These are phyloP conservation scores for Torymus texanus DNA, from an alignment of 2,888 invertebrate species.

Conservation along the genomic window DNA sequence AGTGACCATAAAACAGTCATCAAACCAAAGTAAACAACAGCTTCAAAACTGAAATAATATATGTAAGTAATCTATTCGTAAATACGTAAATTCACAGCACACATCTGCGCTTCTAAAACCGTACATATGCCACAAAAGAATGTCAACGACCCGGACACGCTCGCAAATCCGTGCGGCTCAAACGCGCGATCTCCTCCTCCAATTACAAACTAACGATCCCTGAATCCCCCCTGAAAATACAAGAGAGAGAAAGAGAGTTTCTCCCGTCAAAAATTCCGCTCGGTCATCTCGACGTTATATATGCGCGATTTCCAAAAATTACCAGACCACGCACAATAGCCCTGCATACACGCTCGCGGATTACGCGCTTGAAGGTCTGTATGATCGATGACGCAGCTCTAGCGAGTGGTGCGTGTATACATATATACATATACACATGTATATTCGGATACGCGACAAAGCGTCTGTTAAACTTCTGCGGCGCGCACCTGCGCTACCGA, in stretches of 20 bases:
- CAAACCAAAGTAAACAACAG: constrained; percentile 10
- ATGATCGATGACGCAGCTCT: constrained; percentile 26
- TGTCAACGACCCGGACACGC: neutral
- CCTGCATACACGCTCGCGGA: neutral
- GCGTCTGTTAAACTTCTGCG: constrained; percentile 8
- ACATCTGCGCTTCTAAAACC: neutral
- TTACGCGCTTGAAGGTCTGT: neutral
- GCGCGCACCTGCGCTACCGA: constrained; percentile 23
- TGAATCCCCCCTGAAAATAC: constrained; percentile 11
- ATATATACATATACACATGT: neutral
- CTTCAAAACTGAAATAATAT: constrained; percentile 18
- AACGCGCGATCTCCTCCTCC: neutral
- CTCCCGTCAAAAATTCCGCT: constrained; percentile 4
- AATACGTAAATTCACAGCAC: constrained; percentile 6
- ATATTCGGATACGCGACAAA: neutral
- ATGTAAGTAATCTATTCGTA: constrained; percentile 23
- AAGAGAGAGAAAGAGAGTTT: too few species aligned
- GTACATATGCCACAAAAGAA: constrained; percentile 29
- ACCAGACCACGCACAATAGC: neutral
- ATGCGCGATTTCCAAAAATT: neutral
- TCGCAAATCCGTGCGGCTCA: constrained; percentile 16
- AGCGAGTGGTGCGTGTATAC: neutral
- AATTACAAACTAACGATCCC: constrained; percentile 3
- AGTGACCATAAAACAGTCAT: constrained; percentile 18
- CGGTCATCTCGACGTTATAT: constrained; percentile 16